Percentiles rank a stretch among this genome's conserved stretches.
phyloP scores from a whole-genome alignment of 2,797 vertebrate species.

The Numenius phaeopus region DNA sequence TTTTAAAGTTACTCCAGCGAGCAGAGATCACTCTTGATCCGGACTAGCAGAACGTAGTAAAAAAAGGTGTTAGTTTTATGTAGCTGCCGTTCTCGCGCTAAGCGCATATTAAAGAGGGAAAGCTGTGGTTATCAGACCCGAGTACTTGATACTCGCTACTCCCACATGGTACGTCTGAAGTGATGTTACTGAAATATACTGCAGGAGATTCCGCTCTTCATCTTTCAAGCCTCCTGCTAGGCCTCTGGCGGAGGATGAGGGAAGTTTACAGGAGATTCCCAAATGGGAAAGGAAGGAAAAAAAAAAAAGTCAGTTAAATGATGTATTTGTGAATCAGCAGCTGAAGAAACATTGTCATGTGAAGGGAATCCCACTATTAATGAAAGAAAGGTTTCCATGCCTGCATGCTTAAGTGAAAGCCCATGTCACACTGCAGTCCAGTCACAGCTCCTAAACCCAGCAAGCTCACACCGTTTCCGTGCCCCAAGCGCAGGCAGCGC shows the following conservation, averaged over 20 bases:
- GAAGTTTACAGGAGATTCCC: constrained; percentile 2
- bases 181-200: neutral
- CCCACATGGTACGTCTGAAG: neutral
- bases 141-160: neutral
- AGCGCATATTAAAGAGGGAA: neutral
- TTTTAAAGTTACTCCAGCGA: neutral
- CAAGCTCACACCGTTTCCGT: fast-evolving
- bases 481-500: neutral
- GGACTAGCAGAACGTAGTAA: neutral
- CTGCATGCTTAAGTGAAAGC: neutral
- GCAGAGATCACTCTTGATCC: neutral
- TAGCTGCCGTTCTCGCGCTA: neutral
- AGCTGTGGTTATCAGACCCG: neutral
- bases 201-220: neutral
- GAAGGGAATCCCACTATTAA: neutral
- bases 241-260: neutral
- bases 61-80: constrained; percentile 24
- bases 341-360: neutral
- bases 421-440: fast-evolving
- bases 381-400: neutral
- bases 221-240: neutral
- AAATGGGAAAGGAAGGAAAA: neutral
- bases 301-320: neutral
- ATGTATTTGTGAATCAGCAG: constrained; percentile 26
- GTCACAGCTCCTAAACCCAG: neutral